phyloP scores from a whole-genome alignment of 2,797 vertebrate genomes.

The Loriculus beryllinus region DNA sequence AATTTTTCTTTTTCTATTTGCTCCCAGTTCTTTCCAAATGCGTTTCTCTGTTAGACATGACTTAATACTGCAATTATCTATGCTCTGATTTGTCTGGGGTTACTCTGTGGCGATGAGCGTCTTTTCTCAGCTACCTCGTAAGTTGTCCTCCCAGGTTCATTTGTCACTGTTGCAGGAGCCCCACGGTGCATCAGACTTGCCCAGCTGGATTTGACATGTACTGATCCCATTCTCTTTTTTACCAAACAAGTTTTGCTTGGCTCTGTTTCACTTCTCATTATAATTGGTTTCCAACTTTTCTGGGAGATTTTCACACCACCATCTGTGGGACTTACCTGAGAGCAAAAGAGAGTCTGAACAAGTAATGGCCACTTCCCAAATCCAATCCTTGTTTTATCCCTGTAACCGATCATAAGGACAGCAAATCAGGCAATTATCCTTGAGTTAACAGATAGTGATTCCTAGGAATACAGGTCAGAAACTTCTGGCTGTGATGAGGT shows the following conservation, averaged over 20 bases:
- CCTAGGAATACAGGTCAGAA: neutral
- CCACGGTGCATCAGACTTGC: neutral
- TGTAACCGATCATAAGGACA: neutral
- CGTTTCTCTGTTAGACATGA: neutral
- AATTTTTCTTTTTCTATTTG: neutral
- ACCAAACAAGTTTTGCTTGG: neutral
- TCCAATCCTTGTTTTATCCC: neutral
- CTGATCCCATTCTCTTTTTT: neutral
- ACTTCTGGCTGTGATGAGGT: neutral
- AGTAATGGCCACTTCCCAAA: neutral
- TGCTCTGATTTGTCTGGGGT: neutral
- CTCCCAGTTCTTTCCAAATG: neutral
- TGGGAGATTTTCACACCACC: neutral
- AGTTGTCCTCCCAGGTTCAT: neutral
- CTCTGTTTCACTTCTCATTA: neutral
- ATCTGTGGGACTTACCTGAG: neutral
- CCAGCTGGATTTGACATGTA: neutral
- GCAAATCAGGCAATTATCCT: neutral
- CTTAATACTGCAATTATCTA: neutral
- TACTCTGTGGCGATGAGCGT: accelerated
- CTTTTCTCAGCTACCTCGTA: neutral
- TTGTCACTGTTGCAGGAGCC: neutral
- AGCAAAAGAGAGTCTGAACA: neutral
- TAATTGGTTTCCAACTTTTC: neutral
- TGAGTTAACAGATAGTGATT: neutral